Evolutionary conservation across 2,113 vertebrate genomes (phyloP), one percentile per base, ranked within the genome.

Genomic region (Rhombomys opimus): DNA sequence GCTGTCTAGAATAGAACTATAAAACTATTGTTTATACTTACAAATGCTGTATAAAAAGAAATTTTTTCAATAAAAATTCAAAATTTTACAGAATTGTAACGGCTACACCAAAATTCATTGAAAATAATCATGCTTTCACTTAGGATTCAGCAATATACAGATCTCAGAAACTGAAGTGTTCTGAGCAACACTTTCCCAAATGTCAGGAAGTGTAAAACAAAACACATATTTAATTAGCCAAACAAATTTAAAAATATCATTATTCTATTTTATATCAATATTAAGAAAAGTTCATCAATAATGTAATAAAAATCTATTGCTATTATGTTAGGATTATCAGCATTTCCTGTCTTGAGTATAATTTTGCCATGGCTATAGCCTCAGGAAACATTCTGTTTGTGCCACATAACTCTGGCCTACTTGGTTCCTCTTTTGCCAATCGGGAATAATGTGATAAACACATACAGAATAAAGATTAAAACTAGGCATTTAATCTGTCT

Each of bases 31-130:
- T 73, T 96, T 95, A 89, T 70, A 75, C 2, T 90, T 25, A 80
- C 52, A 32, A 93, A 95, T 84, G 18, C 1, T 76, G 1, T 81
- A 46, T 30, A 96, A 89, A 35, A 78, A 95, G 2, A 95, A 96
- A 93, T 76, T n/a, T 18, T 65, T 96, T 95, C 76, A 65, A 78
- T 73, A 59, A 91, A 97, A 97, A 95, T 54, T 93, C n/a, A 96
- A 87, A 50, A 57, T 96, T 85, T 63, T 92, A 85, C 0, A 84
- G 11, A 98, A 95, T 27, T 95, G 96, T 73, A 81, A 88, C 30
- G 75, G 87, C n/a, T 94, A 50, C 27, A 68, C 23, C 57, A 93
- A 95, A 94, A 96, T 76, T 94, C 50, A 59, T 89, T 91, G 68
- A 80, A 97, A 96, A 93, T 81, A 95, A 88, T 4, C 90, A n/a